Conservation (phyloP, 2,113 vertebrate genomes). For the Opisthocomus hoazin region DNA sequence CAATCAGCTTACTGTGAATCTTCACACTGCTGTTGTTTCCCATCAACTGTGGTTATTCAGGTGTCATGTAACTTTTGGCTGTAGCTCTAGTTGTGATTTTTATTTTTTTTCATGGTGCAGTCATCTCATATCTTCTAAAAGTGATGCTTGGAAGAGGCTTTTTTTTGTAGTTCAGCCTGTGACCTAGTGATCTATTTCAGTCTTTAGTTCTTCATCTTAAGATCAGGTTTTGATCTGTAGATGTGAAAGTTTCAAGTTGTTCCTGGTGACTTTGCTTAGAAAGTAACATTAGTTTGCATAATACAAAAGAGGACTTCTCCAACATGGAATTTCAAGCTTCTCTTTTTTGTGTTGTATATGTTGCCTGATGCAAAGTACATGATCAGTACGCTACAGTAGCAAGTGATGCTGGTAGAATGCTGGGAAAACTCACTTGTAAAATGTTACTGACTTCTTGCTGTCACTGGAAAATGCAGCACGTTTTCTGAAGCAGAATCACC, state of each 20-base stretch:
- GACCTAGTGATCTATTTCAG: conserved; percentile 3
- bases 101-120: neutral
- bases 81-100: neutral
- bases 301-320: neutral
- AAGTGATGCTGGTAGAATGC: neutral
- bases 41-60: neutral
- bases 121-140: neutral
- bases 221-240: neutral
- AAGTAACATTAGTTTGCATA: neutral
- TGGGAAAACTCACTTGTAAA: neutral
- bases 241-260: neutral
- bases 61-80: neutral
- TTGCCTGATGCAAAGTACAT: neutral
- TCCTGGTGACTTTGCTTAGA: neutral
- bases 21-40: neutral
- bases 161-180: neutral
- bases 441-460: neutral
- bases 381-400: neutral
- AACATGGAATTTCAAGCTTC: neutral
- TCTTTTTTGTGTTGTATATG: neutral
- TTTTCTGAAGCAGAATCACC: neutral
- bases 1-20: neutral
- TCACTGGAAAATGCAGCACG: neutral
- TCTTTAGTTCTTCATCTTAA: neutral
- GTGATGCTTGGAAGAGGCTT: neutral